Conservation (phyloP, 1,140 invertebrate genomes). For the Papilio glaucus region DNA sequence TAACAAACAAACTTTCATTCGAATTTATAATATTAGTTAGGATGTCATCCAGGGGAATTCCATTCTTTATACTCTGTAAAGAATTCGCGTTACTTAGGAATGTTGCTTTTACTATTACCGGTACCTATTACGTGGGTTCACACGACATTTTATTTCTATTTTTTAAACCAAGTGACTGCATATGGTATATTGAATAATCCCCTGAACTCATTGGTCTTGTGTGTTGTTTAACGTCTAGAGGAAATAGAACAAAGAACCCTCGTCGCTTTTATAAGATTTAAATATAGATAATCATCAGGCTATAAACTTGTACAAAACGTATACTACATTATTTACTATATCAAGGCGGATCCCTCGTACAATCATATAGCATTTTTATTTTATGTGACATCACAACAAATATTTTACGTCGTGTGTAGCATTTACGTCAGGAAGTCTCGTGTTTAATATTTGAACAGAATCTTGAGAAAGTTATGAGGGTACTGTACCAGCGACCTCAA, state of each 20-base stretch:
- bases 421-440: constrained; percentile 16
- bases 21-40: no score
- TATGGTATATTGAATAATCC: no score
- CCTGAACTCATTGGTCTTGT: not conserved
- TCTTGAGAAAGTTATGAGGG: constrained; percentile 12
- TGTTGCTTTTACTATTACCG: no score
- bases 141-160: no score
- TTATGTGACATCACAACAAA: constrained; percentile 14
- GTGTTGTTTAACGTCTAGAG: not conserved
- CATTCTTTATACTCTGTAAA: no score
- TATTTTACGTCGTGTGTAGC: constrained; percentile 7
- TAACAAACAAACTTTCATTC: no score
- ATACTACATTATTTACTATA: not conserved
- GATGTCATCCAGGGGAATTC: no score
- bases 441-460: constrained; percentile 23
- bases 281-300: no score
- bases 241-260: not conserved
- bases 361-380: constrained; percentile 19
- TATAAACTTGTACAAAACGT: no score
- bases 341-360: not conserved
- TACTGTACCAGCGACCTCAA: constrained; percentile 22
- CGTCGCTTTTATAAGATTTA: no score
- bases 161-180: not conserved
- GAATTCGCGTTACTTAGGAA: no score
- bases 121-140: no score